A percentile compares a stretch with the other conserved stretches of the same genome.
Evolutionary conservation across 2,888 invertebrate species (phyloP).

Genomic region (Heliconius hortense): DNA sequence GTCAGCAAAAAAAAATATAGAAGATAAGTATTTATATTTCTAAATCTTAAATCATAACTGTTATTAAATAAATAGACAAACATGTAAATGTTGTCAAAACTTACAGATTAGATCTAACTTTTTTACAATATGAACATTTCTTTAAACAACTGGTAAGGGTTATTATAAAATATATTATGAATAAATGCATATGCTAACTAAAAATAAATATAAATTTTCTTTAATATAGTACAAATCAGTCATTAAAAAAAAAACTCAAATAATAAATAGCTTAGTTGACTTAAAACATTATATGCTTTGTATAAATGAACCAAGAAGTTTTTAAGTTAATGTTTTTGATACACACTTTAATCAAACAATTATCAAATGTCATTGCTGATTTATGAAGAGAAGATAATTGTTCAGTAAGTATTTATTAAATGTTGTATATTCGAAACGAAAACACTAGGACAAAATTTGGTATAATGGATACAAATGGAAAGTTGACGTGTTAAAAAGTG

Average conservation of each 20-base stretch:
- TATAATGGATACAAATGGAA: conserved; percentile 26
- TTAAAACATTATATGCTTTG: not conserved
- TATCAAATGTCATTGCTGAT: conserved; percentile 20
- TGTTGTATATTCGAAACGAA: conserved; percentile 17
- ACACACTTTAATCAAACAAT: conserved; percentile 19
- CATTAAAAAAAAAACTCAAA: not conserved
- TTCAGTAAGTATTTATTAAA: conserved; percentile 18
- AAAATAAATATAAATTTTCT: not conserved
- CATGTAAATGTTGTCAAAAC: conserved; percentile 2
- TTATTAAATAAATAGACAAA: not conserved
- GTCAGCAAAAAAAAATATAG: conserved; percentile 36
- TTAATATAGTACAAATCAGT: not conserved
- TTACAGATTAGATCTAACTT: conserved; percentile 4
- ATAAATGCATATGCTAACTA: not conserved
- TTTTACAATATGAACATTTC: not conserved
- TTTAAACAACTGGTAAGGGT: not conserved
- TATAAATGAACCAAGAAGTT: conserved; percentile 19
- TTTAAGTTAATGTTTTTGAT: not conserved
- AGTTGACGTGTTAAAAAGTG: conserved; percentile 34
- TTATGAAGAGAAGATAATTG: conserved; percentile 15
- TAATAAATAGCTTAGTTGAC: not conserved
- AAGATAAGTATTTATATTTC: conserved; percentile 26
- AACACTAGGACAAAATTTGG: conserved; percentile 24
- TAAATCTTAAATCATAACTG: conserved; percentile 1
- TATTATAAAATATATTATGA: not conserved